Base-by-base conservation (phyloP, 2,113 vertebrate species). In the Thryonomys swinderianus region DNA sequence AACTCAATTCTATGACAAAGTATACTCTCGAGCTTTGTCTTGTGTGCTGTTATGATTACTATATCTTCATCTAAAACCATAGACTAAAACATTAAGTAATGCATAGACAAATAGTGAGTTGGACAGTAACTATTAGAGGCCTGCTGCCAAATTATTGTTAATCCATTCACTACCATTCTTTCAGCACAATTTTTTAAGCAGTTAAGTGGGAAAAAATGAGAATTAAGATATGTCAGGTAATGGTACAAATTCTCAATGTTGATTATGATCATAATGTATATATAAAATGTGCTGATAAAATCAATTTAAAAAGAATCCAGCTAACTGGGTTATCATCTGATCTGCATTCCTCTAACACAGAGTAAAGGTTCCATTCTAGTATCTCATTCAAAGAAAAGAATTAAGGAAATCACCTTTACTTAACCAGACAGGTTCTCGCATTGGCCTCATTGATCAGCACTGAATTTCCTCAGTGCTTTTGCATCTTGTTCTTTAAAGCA, bases 291-390 rank as follows among this genome's bases (percentile, higher is more conserved):
- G 10, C 48, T 10, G 10, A 51, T 51, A 51, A 51, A 51, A 51
- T 51, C 48, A 5, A 10, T 51, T 51, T 51, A 51, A 51, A 51
- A 51, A 51, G 67, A 95, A 92, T 94, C 42, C 34, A 90, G 64
- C 32, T 85, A 69, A 66, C 67, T 57, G 80, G 61, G 10, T 81
- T 96, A 62, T 76, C 86, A 88, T 90, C 59, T 94, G 37, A 84
- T 85, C 59, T 76, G 42, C 62, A 42, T 84, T 91, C 78, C 32
- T 67, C 42, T 37, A 48, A 81, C 34, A 71, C 87, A 76, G 13
- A 64, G 7, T 96, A 88, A 92, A 94, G 23, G 45, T 94, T 34
- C 79, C 81, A 90, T 94, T 96, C 67, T 88, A 88, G 57, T 74
- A 73, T 83, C 66, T 23, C 64, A 90, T 95, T 81, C 45, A 74